Evolutionary conservation across 2,113 vertebrate species (phyloP).

Genomic region (Recurvirostra avosetta): DNA sequence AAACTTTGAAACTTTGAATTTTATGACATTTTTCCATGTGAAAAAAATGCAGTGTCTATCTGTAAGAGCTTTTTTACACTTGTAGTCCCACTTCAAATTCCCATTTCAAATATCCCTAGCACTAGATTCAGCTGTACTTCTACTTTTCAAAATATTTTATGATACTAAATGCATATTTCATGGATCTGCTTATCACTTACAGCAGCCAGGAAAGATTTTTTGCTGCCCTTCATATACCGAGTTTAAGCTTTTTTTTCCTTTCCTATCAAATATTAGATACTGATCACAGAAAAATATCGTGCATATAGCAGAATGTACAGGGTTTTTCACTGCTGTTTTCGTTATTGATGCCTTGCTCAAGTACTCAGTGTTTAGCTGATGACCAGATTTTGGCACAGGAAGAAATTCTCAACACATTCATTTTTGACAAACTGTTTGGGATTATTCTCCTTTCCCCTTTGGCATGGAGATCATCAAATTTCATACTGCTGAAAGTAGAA

Average conservation of each 20-base stretch:
- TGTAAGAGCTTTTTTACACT: not conserved
- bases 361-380: not conserved
- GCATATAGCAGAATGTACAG: not conserved
- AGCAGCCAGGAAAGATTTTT: not conserved
- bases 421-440: not conserved
- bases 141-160: not conserved
- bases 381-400: not conserved
- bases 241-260: not conserved
- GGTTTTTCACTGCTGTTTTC: not conserved
- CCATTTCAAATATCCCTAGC: not conserved
- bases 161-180: not conserved
- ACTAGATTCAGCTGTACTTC: not conserved
- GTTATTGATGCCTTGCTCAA: not conserved
- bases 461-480: not conserved
- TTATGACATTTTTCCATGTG: not conserved
- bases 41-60: not conserved
- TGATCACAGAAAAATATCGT: not conserved
- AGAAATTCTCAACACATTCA: not conserved
- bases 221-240: not conserved
- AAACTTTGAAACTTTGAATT: not conserved
- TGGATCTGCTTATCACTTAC: not conserved
- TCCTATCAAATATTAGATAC: not conserved
- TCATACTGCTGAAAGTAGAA: not conserved
- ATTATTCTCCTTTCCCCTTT: not conserved
- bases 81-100: not conserved